A percentile compares a stretch with the other conserved stretches of the same genome.
Evolutionary conservation across 2,888 invertebrate species (phyloP).

Genomic region (Drosophila birchii): DNA sequence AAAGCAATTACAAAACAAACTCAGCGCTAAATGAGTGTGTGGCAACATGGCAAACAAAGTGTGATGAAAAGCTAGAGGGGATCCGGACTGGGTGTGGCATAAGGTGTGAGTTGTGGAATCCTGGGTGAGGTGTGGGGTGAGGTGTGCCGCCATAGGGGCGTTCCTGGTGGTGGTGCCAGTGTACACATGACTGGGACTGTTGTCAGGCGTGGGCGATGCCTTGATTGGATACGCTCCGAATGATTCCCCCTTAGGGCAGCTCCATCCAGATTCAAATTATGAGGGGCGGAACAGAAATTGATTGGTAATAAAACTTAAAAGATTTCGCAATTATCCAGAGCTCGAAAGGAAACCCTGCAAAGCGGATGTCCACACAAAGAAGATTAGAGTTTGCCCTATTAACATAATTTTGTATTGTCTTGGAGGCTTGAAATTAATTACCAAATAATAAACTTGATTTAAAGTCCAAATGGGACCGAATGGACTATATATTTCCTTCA

Average conservation of each 20-base stretch:
- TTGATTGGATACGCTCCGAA: conserved; percentile 60
- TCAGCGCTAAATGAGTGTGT: conserved; percentile 72
- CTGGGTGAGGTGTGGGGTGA: neutral
- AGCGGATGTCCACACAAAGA: neutral
- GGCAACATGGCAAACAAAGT: conserved; percentile 69
- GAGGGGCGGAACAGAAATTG: conserved; percentile 6
- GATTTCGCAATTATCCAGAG: conserved; percentile 13
- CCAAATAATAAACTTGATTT: neutral
- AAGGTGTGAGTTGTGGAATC: conserved; percentile 1
- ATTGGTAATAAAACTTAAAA: conserved; percentile 30
- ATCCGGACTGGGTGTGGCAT: conserved; percentile 8
- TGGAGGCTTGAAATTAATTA: neutral
- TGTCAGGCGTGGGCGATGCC: conserved; percentile 51
- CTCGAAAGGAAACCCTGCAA: neutral
- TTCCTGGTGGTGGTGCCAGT: conserved; percentile 26
- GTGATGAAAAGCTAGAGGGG: conserved; percentile 33
- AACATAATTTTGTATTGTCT: neutral
- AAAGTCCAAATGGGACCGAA: neutral
- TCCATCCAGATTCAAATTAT: conserved; percentile 6
- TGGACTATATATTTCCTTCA: neutral
- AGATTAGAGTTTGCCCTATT: conserved; percentile 4
- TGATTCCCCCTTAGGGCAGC: conserved; percentile 27
- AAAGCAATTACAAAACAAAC: conserved; percentile 79
- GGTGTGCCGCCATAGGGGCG: conserved; percentile 32
- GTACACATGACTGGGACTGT: conserved; percentile 51